Evolutionary conservation across 2,797 vertebrate genomes (phyloP), one percentile per base, ranked within the genome.

Genomic region (Myotis pilosus): DNA sequence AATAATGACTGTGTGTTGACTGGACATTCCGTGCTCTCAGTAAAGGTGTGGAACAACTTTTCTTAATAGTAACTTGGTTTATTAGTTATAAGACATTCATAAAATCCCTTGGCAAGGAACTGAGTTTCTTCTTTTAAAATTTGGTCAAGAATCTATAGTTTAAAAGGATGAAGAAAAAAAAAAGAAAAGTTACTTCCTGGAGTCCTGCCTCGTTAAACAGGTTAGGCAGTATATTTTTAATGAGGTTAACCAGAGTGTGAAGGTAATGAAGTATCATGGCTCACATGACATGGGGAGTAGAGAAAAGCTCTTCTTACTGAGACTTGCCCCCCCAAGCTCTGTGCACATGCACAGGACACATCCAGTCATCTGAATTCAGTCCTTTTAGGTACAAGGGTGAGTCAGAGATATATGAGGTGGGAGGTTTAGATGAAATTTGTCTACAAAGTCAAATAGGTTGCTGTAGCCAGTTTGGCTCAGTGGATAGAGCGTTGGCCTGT

Each of bases 61-160:
- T 95, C 88, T 81, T 30, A 22, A n/a, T 49, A 89, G 88, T 94
- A 95, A 66, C 23, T 96, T 60, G 19, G 33, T 89, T 92, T 97
- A 92, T 75, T 96, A 78, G 20, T 36, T 95, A 49, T 85, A 53
- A n/a, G 64, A 91, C 1, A 13, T 84, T 81, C 33, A 80, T 72
- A 62, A 75, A 95, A 60, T 87, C 53, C 33, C 74, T 95, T 96
- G 78, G 81, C 72, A 96, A 97, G 69, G 71, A 96, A 47, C 23
- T 92, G 60, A 91, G 87, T 94, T 71, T 84, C 20, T 74, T 81
- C 30, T 12, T 92, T 96, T 95, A 96, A 94, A 82, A 69, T 93
- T 89, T 97, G 94, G 66, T 90, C 49, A 96, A 80, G 82, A 96
- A 91, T 95, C 84, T 94, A 87, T 62, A 10, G 12, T 68, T 89